A percentile compares a stretch with the other conserved stretches of the same genome.
Evolutionary conservation across 2,113 vertebrate genomes (phyloP).

Genomic region (Suricata suricatta): DNA sequence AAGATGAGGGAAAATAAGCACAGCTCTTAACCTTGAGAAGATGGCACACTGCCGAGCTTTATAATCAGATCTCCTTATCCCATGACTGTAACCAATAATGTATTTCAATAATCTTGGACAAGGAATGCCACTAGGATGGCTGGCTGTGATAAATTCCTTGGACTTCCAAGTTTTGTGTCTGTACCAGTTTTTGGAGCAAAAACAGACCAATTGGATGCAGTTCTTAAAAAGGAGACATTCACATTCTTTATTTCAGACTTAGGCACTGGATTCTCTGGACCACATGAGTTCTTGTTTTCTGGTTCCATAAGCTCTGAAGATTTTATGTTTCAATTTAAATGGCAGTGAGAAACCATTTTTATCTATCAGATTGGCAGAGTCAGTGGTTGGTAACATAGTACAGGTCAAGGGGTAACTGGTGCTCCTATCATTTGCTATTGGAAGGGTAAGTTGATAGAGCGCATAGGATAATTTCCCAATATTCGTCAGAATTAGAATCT

Average conservation of each 20-base stretch:
- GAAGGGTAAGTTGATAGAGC: background rate
- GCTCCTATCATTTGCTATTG: background rate
- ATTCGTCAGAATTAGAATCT: background rate
- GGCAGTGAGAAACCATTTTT: background rate
- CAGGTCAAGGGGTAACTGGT: background rate
- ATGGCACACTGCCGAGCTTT: background rate
- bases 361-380: background rate
- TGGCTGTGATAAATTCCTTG: background rate
- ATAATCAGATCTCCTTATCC: background rate
- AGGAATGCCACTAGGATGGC: background rate
- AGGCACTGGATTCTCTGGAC: background rate
- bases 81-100: background rate
- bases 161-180: background rate
- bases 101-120: background rate
- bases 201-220: background rate
- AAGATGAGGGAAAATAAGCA: background rate
- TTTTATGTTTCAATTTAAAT: conserved; percentile 21
- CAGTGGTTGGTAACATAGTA: background rate
- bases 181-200: background rate
- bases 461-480: background rate
- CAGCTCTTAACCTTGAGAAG: background rate
- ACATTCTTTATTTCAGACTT: conserved; percentile 12
- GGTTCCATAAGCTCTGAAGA: background rate
- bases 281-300: background rate
- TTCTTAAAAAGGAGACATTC: conserved; percentile 8